A percentile compares a stretch with the other conserved stretches of the same genome.
phyloP scores from a whole-genome alignment of 2,888 invertebrate species.

The Dermolepida albohirtum region DNA sequence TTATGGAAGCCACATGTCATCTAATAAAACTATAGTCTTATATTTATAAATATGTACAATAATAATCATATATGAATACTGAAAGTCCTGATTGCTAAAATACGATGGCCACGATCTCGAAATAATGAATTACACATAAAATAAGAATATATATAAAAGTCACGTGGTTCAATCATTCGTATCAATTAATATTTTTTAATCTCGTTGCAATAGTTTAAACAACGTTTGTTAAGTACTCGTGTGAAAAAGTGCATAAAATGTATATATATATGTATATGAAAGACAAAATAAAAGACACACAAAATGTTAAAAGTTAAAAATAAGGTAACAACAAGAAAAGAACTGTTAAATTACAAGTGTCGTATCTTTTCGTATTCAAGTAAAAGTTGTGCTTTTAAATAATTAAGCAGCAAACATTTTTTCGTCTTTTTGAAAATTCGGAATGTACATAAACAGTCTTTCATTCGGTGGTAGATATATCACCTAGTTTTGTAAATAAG shows the following conservation, averaged over 20 bases:
- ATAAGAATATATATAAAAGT: slow-evolving; percentile 41
- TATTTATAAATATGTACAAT: slow-evolving; percentile 52
- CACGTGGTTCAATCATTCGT: slow-evolving; percentile 40
- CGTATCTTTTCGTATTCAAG: slow-evolving; percentile 9
- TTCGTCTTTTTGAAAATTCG: slow-evolving; percentile 17
- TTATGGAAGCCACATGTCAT: slow-evolving; percentile 55
- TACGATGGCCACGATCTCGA: slow-evolving; percentile 57
- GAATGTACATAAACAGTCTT: slow-evolving; percentile 47
- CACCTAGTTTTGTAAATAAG: slow-evolving; percentile 16
- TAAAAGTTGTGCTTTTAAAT: slow-evolving; percentile 22
- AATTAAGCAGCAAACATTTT: slow-evolving; percentile 5
- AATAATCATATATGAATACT: slow-evolving; percentile 58
- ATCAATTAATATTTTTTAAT: slow-evolving; percentile 13
- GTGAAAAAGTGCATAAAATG: background rate
- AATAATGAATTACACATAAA: slow-evolving; percentile 42
- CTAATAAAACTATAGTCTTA: slow-evolving; percentile 51
- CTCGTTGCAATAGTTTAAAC: background rate
- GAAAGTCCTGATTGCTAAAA: slow-evolving; percentile 56
- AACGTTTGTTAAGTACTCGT: slow-evolving; percentile 1
- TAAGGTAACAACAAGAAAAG: background rate
- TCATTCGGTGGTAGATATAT: slow-evolving; percentile 32
- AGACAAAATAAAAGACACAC: slow-evolving; percentile 3
- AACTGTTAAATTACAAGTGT: background rate
- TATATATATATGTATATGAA: background rate
- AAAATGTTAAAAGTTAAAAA: background rate